Percentiles rank a stretch among this genome's conserved stretches.
Evolutionary conservation across 2,797 vertebrate genomes (phyloP).

Genomic region (Zalophus californianus): DNA sequence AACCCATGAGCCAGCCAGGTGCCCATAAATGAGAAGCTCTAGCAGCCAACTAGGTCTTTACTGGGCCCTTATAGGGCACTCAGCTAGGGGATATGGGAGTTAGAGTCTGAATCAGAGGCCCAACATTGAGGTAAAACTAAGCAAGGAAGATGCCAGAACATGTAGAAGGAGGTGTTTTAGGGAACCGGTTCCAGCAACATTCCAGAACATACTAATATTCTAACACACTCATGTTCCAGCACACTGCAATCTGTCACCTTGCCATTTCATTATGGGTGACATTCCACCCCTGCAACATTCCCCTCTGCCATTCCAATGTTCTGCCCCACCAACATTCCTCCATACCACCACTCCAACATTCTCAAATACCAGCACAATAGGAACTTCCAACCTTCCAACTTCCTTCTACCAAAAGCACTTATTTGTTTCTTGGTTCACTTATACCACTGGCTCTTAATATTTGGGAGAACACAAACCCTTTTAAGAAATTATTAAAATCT

Average conservation of each 20-base stretch:
- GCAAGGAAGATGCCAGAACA: constrained; percentile 5
- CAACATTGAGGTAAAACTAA: not conserved
- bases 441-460: constrained; percentile 30
- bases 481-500: constrained; percentile 44
- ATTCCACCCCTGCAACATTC: not conserved
- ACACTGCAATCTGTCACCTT: not conserved
- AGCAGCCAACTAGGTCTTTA: not conserved
- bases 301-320: not conserved
- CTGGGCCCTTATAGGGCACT: not conserved
- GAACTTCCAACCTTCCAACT: not conserved
- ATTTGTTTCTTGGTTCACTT: constrained; percentile 46
- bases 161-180: not conserved
- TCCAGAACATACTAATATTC: constrained; percentile 46
- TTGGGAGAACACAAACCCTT: constrained; percentile 22
- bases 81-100: not conserved
- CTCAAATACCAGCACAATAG: not conserved
- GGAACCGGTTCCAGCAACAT: not conserved
- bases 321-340: not conserved
- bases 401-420: constrained; percentile 9
- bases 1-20: not conserved
- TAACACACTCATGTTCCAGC: not conserved
- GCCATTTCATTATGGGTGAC: not conserved
- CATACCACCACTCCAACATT: not conserved
- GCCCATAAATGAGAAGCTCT: not conserved
- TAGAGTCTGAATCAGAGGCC: constrained; percentile 4